Evolutionary conservation across 1,140 invertebrate species (phyloP).

Genomic region (Andricus grossulariae): DNA sequence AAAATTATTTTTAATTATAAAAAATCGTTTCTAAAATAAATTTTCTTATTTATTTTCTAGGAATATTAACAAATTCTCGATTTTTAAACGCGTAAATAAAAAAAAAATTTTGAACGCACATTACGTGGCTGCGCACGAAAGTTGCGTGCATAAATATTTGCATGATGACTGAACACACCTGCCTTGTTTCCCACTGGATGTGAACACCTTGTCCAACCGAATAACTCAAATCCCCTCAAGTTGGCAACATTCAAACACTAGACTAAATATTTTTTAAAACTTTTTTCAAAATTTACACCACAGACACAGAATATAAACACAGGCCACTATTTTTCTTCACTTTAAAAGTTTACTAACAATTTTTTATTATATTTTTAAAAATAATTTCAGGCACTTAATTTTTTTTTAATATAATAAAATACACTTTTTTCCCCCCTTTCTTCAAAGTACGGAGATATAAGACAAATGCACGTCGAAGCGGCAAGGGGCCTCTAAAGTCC

Average conservation of each 20-base stretch:
- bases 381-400: not conserved
- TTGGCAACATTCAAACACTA: not conserved
- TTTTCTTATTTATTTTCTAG: no score
- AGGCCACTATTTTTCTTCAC: not conserved
- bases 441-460: not conserved
- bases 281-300: not conserved
- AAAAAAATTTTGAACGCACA: not conserved
- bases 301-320: not conserved
- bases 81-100: not conserved
- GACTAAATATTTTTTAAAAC: not conserved
- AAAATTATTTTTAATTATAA: no score
- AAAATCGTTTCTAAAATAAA: no score
- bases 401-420: not conserved
- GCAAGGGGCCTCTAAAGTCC: not conserved
- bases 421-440: not conserved
- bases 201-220: not conserved
- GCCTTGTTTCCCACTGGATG: not conserved
- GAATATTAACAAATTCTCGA: not conserved
- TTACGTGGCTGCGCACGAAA: conserved; percentile 16
- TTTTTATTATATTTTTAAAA: not conserved
- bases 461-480: not conserved
- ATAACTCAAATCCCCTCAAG: not conserved
- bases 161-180: conserved; percentile 10
- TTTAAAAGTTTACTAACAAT: not conserved
- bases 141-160: conserved; percentile 5